Evolutionary conservation across 2,888 invertebrate species (phyloP).

Genomic region (Stenoptilia bipunctidactyla): DNA sequence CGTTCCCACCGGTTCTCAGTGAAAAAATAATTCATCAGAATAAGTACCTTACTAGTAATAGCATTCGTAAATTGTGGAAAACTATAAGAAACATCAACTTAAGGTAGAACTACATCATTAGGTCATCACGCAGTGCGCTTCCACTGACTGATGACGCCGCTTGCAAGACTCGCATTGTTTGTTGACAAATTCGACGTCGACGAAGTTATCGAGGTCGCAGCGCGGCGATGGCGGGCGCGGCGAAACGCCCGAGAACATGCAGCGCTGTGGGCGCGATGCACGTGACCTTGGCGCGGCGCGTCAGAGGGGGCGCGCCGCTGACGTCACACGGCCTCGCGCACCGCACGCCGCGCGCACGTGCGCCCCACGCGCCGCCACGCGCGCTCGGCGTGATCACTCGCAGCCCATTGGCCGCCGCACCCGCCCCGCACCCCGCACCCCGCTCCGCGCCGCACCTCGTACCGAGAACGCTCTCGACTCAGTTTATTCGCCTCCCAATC

Average conservation of each 20-base stretch:
- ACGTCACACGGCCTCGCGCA: constrained; percentile 65
- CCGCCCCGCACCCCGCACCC: constrained; percentile 65
- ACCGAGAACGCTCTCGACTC: constrained; percentile 31
- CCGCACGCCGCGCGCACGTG: constrained; percentile 87
- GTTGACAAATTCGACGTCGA: constrained; percentile 3
- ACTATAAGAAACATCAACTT: too few relatives aligned
- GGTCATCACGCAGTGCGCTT: too few relatives aligned
- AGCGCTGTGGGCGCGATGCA: constrained; percentile 20
- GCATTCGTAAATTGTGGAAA: too few relatives aligned
- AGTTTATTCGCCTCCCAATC: constrained; percentile 64
- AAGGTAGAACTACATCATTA: too few relatives aligned
- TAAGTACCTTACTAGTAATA: too few relatives aligned
- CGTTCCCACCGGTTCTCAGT: too few relatives aligned
- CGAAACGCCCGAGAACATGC: constrained; percentile 20
- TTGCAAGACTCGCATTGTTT: too few relatives aligned
- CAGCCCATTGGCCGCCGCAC: constrained; percentile 73
- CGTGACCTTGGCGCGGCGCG: constrained; percentile 44
- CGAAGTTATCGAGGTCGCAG: constrained; percentile 23
- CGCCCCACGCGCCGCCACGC: constrained; percentile 85
- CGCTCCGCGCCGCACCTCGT: constrained; percentile 61
- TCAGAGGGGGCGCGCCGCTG: constrained; percentile 72
- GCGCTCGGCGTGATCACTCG: constrained; percentile 77
- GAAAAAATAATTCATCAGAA: too few relatives aligned
- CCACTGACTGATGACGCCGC: too few relatives aligned
- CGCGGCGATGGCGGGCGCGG: constrained; percentile 15